phyloP scores from a whole-genome alignment of 2,113 vertebrate species.

The Caretta caretta region DNA sequence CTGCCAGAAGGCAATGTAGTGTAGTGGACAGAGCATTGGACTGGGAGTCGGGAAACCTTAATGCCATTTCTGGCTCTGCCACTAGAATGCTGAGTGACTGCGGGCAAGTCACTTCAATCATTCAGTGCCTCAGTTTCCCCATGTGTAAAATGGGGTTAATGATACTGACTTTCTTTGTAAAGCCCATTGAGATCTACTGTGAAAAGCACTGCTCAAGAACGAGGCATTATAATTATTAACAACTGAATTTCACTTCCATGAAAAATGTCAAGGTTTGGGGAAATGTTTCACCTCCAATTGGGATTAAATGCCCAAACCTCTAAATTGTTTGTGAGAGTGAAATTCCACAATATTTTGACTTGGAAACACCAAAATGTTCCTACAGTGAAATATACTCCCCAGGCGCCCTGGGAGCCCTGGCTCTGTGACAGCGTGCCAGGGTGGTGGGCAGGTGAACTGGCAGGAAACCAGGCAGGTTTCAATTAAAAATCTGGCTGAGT shows the following conservation, averaged over 20 bases:
- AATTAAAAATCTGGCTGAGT: not conserved
- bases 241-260: not conserved
- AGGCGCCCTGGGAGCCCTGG: not conserved
- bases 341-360: not conserved
- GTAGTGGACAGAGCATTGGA: not conserved
- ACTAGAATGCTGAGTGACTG: not conserved
- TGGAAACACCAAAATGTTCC: not conserved
- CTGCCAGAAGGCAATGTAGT: not conserved
- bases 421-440: too few species aligned
- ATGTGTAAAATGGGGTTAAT: not conserved
- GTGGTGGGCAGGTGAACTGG: not conserved
- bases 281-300: not conserved
- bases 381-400: not conserved
- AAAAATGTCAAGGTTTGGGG: not conserved
- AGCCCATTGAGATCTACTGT: not conserved
- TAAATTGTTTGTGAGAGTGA: not conserved
- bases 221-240: not conserved
- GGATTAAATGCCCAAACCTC: not conserved
- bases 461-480: not conserved
- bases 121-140: not conserved
- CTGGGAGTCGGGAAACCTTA: not conserved
- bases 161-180: not conserved
- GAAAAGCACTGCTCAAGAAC: not conserved
- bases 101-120: not conserved
- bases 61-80: not conserved